Evolutionary conservation across 2,797 vertebrate genomes (phyloP), one percentile per base, ranked within the genome.

Genomic region (Triplophysa yarkandensis): DNA sequence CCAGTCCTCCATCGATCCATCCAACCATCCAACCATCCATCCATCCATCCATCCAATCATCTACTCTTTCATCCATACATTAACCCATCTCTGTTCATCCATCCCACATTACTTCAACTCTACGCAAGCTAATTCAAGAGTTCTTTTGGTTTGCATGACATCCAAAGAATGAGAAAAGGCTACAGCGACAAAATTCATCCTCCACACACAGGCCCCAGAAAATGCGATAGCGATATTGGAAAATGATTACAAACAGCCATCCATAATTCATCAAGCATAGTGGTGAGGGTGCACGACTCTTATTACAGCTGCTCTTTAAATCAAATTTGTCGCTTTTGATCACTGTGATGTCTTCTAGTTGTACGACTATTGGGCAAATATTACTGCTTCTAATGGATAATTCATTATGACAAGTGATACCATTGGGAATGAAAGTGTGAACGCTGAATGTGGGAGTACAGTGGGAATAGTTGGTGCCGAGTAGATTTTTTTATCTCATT

Each of bases 301-400:
- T 90, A 91, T 92, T 91, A 88, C 87, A 86, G 86, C 73, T 82
- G 88, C 85, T 86, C 89, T 88, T 86, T 90, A 91, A 92, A 93
- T 92, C 89, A 84, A 85, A 92, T 92, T 91, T 92, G 91, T 93
- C 90, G 80, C 83, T 90, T 92, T 87, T 91, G 89, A 93, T 93
- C 89, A 89, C 85, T 87, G 83, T 87, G 85, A 90, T 90, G 86
- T 90, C 86, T 89, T 84, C 81, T 81, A 86, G 87, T 90, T 89
- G 88, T 89, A 88, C 78, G 46, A 69, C 21, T 78, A 91, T 92
- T 89, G 88, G 86, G 74, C 76, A 85, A 90, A 90, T 89, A 91
- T 89, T 89, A 88, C 88, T 81, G 85, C 86, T 87, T 90, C 86
- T 89, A 89, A 91, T 86, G 87, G 90, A 84, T 90, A 91, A 92